phyloP scores from a whole-genome alignment of 1,140 invertebrate species.

The Listronotus oregonensis region DNA sequence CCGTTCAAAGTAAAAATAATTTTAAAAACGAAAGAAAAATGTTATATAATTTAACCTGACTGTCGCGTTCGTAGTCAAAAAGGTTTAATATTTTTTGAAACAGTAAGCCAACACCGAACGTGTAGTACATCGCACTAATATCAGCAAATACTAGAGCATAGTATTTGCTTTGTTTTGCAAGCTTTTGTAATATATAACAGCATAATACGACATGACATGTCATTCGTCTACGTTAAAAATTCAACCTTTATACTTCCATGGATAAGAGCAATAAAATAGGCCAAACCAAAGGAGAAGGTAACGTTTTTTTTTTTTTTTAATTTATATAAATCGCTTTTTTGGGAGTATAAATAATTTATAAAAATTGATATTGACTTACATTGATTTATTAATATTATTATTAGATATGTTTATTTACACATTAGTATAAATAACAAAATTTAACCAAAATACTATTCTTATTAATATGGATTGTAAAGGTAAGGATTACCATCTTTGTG shows the following conservation, averaged over 20 bases:
- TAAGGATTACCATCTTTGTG: too few relatives aligned
- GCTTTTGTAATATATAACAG: conserved; percentile 35
- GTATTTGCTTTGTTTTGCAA: conserved; percentile 35
- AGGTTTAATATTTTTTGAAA: conserved; percentile 29
- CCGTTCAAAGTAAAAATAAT: too few relatives aligned
- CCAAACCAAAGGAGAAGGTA: conserved; percentile 9
- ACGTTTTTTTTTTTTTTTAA: background rate
- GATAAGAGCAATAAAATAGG: conserved; percentile 23
- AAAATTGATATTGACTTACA: too few relatives aligned
- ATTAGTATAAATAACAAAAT: too few relatives aligned
- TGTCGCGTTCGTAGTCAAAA: conserved; percentile 16
- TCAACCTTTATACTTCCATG: conserved; percentile 17
- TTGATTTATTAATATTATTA: too few relatives aligned
- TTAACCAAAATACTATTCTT: too few relatives aligned
- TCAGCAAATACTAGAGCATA: conserved; percentile 32
- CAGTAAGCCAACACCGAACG: conserved; percentile 27
- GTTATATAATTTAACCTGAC: conserved; percentile 4
- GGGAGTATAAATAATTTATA: too few relatives aligned
- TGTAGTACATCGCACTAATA: conserved; percentile 32
- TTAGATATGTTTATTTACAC: too few relatives aligned
- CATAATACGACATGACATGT: conserved; percentile 32
- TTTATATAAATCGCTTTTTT: too few relatives aligned
- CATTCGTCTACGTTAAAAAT: conserved; percentile 37
- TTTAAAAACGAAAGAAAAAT: too few relatives aligned
- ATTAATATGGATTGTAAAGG: too few relatives aligned